A percentile compares a stretch with the other conserved stretches of the same genome.
phyloP scores from a whole-genome alignment of 2,113 vertebrate species.

The Odontesthes bonariensis region DNA sequence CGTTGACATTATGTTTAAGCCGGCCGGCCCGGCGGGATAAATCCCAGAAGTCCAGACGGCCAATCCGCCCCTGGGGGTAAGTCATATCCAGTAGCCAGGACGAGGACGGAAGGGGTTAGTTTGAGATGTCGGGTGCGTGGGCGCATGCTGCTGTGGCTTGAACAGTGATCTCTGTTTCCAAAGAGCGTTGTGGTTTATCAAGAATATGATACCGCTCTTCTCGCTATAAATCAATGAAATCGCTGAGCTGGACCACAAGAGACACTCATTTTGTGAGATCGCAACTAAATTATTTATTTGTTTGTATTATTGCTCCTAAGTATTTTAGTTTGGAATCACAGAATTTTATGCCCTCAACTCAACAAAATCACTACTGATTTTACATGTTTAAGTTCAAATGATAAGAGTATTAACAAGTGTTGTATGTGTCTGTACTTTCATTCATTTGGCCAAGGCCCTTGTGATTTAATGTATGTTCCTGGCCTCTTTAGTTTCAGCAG shows the following conservation, averaged over 20 bases:
- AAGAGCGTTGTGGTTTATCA: conserved; percentile 31
- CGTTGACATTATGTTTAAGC: too few relatives aligned
- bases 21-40: too few relatives aligned
- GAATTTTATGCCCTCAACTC: background rate
- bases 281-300: conserved; percentile 54
- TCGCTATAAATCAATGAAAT: conserved; percentile 60
- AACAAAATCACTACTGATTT: background rate
- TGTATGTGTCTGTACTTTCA: conserved; percentile 66
- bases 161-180: conserved; percentile 33
- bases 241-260: conserved; percentile 35
- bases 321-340: conserved; percentile 7
- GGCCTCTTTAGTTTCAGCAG: conserved; percentile 59
- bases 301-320: conserved; percentile 30
- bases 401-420: conserved; percentile 58
- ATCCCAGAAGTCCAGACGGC: too few relatives aligned
- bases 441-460: conserved; percentile 52
- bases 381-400: conserved; percentile 21
- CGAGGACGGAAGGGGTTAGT: conserved; percentile 21
- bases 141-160: conserved; percentile 31
- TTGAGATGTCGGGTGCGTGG: conserved; percentile 27
- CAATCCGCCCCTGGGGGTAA: too few relatives aligned
- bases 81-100: conserved; percentile 55
- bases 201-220: conserved; percentile 43
- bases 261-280: conserved; percentile 37
- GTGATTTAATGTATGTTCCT: conserved; percentile 65